Evolutionary conservation across 2,113 vertebrate genomes (phyloP).

Genomic region (Cygnus buccinator): DNA sequence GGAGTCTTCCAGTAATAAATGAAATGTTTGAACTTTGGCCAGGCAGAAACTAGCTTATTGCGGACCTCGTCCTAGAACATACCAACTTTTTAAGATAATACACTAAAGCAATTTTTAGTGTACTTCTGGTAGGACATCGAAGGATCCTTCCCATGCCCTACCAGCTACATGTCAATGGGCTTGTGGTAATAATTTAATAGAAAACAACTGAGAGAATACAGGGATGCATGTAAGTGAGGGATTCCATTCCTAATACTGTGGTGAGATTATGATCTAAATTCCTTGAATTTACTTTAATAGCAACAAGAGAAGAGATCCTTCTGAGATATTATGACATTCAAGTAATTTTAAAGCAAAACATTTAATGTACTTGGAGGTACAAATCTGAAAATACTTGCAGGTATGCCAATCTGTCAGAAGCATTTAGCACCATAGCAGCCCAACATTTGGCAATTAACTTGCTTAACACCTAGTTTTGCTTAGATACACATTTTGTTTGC

Average conservation of each 20-base stretch:
- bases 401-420: not conserved
- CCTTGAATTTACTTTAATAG: not conserved
- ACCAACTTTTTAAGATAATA: not conserved
- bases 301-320: not conserved
- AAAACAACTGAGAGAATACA: not conserved
- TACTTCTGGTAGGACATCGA: not conserved
- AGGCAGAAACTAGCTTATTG: not conserved
- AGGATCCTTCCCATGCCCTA: not conserved
- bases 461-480: not conserved
- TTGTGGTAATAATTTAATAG: not conserved
- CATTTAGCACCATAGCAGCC: not conserved
- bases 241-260: not conserved
- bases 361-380: not conserved
- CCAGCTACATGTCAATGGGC: not conserved
- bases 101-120: not conserved
- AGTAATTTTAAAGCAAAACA: not conserved
- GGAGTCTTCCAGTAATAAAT: not conserved
- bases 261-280: not conserved
- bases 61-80: not conserved
- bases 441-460: not conserved
- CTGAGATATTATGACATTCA: not conserved
- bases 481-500: not conserved
- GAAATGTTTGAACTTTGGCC: not conserved
- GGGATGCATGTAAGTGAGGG: not conserved
- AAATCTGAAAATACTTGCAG: not conserved